Conservation (phyloP, 2,113 vertebrate genomes). For the Amia ocellicauda region DNA sequence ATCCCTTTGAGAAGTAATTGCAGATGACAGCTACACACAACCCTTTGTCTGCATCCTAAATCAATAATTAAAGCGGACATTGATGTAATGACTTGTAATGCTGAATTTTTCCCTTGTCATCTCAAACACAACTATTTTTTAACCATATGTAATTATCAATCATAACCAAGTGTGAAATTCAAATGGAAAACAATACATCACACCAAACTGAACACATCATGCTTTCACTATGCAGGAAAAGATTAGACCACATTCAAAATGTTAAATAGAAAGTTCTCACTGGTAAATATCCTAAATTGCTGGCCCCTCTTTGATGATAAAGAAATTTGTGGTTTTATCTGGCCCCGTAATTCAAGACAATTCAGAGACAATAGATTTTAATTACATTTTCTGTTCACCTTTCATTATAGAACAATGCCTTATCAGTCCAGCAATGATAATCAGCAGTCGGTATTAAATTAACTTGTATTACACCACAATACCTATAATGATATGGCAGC, state of each 20-base stretch:
- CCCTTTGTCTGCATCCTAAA: background rate
- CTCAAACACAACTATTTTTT: background rate
- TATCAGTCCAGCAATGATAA: too few relatives aligned
- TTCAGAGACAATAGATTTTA: too few relatives aligned
- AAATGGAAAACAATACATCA: background rate
- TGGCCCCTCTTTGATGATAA: background rate
- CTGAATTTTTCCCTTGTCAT: slow-evolving; percentile 1
- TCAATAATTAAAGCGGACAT: slow-evolving; percentile 2
- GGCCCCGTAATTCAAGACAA: too few relatives aligned
- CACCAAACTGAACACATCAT: background rate
- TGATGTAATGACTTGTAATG: background rate
- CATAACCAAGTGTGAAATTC: slow-evolving; percentile 5
- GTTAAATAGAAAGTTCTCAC: too few relatives aligned
- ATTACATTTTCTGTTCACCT: too few relatives aligned
- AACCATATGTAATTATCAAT: background rate
- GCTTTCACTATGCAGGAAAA: background rate
- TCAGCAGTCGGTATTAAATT: too few relatives aligned
- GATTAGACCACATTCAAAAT: too few relatives aligned
- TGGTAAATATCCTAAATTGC: too few relatives aligned
- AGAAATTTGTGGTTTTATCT: background rate
- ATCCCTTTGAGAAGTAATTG: background rate
- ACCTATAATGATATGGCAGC: too few relatives aligned
- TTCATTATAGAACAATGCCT: too few relatives aligned
- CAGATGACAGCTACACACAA: background rate
- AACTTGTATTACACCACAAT: too few relatives aligned